Evolutionary conservation across 2,888 invertebrate genomes (phyloP), one percentile per base, ranked within the genome.

Genomic region (Sesamia inferens): DNA sequence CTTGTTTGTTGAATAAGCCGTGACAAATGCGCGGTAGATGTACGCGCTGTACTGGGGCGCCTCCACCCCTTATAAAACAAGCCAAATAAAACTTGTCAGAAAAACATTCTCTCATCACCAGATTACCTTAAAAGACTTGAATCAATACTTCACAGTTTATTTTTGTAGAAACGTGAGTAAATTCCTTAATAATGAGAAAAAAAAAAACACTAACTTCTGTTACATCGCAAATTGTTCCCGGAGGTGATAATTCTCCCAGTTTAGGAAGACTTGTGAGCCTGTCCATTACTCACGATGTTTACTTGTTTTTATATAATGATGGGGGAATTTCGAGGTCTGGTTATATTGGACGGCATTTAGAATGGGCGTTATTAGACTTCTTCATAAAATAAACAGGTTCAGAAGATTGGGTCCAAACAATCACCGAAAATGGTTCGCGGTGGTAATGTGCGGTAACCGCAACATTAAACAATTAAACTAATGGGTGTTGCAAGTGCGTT

Each of bases 311-410:
- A 5, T 63, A 13, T 39, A 42, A 16, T 22, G 58, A 47, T 24
- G 39, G 44, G 61, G 70, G 11, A 70, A 68, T 47, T 42, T 47
- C 11, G 31, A 39, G 87, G 68, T 87, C 84, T 76, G 58, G 47
- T 76, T 81, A 78, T 31, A 48, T 65, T 85, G 88, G 88, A 55
- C 65, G 57, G 13, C 61, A 79, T 74, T 76, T 69, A 70, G 84
- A 87, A 88, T 83, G 71, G 79, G 79, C 86, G 88, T 88, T 88
- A 89, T 88, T 87, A 86, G 82, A 85, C 81, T 82, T 48, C 51
- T 66, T 47, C 64, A 24, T 16, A 42, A 47, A 39, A 24, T 7
- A 63, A 6, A 55, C 42, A 16, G 3, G 2, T 5, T 11, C 42
- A 57, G 75, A 74, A 74, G 55, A 2, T 68, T 13, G 5, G 2